Percentiles rank a stretch among this genome's conserved stretches.
Conservation (phyloP, 1,140 invertebrate genomes). For the Ptiloglossa arizonensis region DNA sequence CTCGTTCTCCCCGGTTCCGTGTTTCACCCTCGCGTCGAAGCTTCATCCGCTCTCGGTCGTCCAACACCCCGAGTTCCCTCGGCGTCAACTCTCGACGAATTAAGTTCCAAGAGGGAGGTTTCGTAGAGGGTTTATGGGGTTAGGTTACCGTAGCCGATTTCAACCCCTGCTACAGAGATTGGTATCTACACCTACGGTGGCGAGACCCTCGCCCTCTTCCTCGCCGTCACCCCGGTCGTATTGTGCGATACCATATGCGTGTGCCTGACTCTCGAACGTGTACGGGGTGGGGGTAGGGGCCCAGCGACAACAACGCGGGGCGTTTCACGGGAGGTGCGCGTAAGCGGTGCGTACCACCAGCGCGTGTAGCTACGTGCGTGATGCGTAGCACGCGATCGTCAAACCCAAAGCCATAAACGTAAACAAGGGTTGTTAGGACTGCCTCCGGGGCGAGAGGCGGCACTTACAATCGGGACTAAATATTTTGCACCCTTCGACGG, state of each 20-base stretch:
- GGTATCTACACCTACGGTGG: constrained; percentile 71
- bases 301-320: no score
- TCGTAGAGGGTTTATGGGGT: constrained; percentile 73
- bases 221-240: no score
- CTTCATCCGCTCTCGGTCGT: neutral
- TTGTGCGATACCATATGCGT: constrained; percentile 25
- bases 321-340: no score
- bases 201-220: constrained; percentile 35
- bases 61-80: constrained; percentile 23
- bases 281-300: no score
- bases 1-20: neutral
- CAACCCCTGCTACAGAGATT: constrained; percentile 75
- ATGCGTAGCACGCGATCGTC: constrained; percentile 75
- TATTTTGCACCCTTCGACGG: constrained; percentile 74
- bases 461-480: constrained; percentile 76
- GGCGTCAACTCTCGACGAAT: constrained; percentile 72
- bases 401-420: constrained; percentile 79
- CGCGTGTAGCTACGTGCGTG: constrained; percentile 22
- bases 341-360: constrained; percentile 31
- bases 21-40: neutral
- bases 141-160: constrained; percentile 75
- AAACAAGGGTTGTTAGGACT: constrained; percentile 80
- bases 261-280: neutral
- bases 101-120: constrained; percentile 72
- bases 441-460: constrained; percentile 63